These are phyloP conservation scores for Jacana jacana DNA, from an alignment of 2,113 vertebrate genomes.

Conservation along the genomic window DNA sequence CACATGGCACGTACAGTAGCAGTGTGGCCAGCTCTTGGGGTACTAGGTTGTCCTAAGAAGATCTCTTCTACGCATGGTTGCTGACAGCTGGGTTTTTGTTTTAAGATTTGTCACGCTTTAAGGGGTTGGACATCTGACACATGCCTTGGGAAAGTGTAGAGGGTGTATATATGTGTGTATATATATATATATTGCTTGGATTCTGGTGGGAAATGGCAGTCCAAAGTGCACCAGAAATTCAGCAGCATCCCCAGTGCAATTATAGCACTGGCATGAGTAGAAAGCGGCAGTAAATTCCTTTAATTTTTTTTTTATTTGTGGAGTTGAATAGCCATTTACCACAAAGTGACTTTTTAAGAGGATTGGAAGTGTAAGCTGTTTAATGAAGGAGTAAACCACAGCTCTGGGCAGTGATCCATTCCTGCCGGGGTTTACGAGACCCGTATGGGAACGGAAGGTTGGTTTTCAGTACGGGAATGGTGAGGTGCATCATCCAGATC, in stretches of 20 bases:
- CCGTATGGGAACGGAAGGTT: background rate
- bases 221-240: background rate
- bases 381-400: constrained; percentile 45
- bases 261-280: background rate
- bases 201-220: background rate
- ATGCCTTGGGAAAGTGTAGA: background rate
- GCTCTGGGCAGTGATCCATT: constrained; percentile 50
- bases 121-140: background rate
- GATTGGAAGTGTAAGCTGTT: constrained; percentile 37
- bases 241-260: background rate
- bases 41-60: background rate
- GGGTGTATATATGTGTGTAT: background rate
- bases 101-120: background rate
- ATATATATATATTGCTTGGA: background rate
- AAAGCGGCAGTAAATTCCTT: background rate
- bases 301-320: constrained; percentile 8
- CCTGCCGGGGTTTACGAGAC: constrained; percentile 20
- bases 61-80: background rate
- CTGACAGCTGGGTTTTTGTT: background rate
- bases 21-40: background rate
- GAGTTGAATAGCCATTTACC: constrained; percentile 23
- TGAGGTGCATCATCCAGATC: constrained; percentile 26
- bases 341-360: constrained; percentile 59
- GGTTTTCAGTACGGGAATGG: constrained; percentile 17
- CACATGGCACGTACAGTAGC: background rate